Base-by-base conservation (phyloP, 1,140 invertebrate species). In the Galleria mellonella region DNA sequence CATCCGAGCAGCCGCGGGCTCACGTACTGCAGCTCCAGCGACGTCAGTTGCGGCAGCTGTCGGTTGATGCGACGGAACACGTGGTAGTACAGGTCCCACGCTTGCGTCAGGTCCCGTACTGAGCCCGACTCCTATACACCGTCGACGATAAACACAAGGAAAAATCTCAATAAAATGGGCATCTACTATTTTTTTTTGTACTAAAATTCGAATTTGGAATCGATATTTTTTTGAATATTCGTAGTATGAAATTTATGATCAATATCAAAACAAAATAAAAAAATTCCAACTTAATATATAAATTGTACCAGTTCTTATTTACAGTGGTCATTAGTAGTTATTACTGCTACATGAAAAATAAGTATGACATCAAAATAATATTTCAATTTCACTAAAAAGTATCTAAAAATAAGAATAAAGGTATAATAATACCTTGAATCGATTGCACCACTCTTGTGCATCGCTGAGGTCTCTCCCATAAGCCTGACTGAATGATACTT, bases 11-110 rank as follows among this genome's bases (percentile, higher is more conserved):
- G 87, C 61, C 97, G 95, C 4, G 97, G 97, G 37, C 96, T 97
- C 2, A 99, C 98, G 78, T 98, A 98, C 66, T 98, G 96, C 39
- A 99, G 83, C 83, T 99, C 97, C 27, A 96, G 81, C 14, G 93
- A 94, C 3, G 94, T 96, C 3, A 97, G 70, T 62, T 97, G 95
- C 4, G 97, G 96, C 43, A 99, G 85, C 81, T 99, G 98, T 40
- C 97, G 91, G 1, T 96, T 96, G 58, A 99, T 99, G 41, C 96
- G 90, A 30, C 97, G 89, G 78, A 99, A 99, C 8, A 99, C 97
- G 67, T 98, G 95, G 86, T 99, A 99, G 78, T 99, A 99, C 0
- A 99, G 87, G 76, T 99, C 98, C 98, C 98, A 99, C 8, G 98
- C 98, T 74, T 97, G 95, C 69, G 97, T 98, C 12, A 99, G 79